Evolutionary conservation across 2,797 vertebrate genomes (phyloP).

Genomic region (Rhinoraja longicauda): DNA sequence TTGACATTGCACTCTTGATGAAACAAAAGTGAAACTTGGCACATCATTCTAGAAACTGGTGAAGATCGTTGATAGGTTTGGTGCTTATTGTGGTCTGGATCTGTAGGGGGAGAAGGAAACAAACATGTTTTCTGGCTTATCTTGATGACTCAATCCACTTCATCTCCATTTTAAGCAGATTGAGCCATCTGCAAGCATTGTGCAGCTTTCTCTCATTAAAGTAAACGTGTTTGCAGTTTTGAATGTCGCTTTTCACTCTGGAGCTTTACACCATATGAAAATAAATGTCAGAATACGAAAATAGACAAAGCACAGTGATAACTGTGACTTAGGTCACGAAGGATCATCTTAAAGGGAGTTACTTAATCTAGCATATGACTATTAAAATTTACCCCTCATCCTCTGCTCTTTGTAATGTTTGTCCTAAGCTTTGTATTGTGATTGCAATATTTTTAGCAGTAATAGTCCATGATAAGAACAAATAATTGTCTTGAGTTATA

Average conservation of each 20-base stretch:
- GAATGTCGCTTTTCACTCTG: not conserved
- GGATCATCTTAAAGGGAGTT: not conserved
- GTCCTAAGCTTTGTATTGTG: not conserved
- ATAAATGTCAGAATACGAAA: constrained; percentile 10
- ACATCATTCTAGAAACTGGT: not conserved
- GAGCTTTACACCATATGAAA: not conserved
- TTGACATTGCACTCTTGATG: too few relatives aligned
- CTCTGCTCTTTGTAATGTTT: not conserved
- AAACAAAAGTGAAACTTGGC: too few relatives aligned
- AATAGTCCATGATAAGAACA: not conserved
- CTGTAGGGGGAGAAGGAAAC: not conserved
- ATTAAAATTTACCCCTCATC: not conserved
- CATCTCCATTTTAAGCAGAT: not conserved
- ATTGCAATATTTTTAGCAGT: not conserved
- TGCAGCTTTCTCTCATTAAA: not conserved
- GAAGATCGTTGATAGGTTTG: not conserved
- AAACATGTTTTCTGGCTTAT: constrained; percentile 3
- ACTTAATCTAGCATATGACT: too few relatives aligned
- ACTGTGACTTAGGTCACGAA: not conserved
- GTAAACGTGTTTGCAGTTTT: not conserved
- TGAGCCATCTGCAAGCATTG: not conserved
- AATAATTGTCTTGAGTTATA: not conserved
- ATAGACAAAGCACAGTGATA: not conserved
- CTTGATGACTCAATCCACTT: not conserved
- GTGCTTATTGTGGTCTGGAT: not conserved